phyloP scores from a whole-genome alignment of 2,888 invertebrate genomes.

The Plemyria rubiginata region DNA sequence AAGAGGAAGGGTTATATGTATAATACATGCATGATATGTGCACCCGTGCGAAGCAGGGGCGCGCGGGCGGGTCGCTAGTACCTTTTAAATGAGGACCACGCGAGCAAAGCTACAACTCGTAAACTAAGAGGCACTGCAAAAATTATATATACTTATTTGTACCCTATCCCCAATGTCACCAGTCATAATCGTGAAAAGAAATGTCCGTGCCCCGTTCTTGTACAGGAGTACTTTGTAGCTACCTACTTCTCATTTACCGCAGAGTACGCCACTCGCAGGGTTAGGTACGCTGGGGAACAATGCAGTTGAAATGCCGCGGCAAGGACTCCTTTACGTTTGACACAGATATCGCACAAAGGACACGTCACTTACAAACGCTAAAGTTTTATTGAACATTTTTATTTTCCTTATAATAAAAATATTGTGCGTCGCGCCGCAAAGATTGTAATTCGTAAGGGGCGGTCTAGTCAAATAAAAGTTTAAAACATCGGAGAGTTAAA shows the following conservation, averaged over 20 bases:
- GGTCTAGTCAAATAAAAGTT: background rate
- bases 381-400: constrained; percentile 37
- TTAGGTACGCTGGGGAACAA: constrained; percentile 61
- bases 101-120: no score
- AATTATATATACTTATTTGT: no score
- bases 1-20: no score
- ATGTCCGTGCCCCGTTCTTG: constrained; percentile 20
- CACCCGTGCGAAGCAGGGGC: no score
- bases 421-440: background rate
- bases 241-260: constrained; percentile 26
- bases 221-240: constrained; percentile 20
- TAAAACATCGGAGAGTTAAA: no score
- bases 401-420: constrained; percentile 10
- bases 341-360: constrained; percentile 69
- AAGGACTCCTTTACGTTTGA: constrained; percentile 72
- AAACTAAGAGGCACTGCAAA: no score
- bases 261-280: constrained; percentile 40
- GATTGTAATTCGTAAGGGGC: background rate
- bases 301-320: constrained; percentile 64
- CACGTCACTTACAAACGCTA: constrained; percentile 62
- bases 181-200: constrained; percentile 28
- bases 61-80: no score
- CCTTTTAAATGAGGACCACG: no score
- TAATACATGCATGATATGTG: no score
- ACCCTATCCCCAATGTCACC: constrained; percentile 12